Percentiles rank a stretch among this genome's conserved stretches.
Evolutionary conservation across 2,113 vertebrate genomes (phyloP).

Genomic region (Pyxicephalus adspersus): DNA sequence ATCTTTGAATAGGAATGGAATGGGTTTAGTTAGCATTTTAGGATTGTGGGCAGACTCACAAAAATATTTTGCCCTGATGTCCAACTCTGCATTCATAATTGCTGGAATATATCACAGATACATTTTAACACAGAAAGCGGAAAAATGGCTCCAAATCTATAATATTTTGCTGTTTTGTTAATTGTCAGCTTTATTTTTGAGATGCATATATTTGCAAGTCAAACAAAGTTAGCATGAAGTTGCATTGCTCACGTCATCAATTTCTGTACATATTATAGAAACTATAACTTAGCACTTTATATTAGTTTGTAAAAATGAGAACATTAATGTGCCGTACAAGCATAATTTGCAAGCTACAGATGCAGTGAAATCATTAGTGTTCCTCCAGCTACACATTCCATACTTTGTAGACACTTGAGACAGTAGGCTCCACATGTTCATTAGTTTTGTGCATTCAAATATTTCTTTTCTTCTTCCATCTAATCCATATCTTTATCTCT

Average conservation of each 20-base stretch:
- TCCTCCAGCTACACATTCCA: background rate
- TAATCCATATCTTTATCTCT: background rate
- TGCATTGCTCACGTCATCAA: too few species aligned
- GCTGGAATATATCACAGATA: too few species aligned
- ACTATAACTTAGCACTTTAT: background rate
- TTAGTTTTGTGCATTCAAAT: background rate
- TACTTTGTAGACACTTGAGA: background rate
- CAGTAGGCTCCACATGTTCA: background rate
- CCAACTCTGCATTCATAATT: too few species aligned
- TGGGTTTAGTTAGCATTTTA: too few species aligned
- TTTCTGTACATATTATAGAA: background rate
- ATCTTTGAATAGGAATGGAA: too few species aligned
- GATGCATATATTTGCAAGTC: too few species aligned
- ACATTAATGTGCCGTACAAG: constrained; percentile 11
- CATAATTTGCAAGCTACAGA: constrained; percentile 3
- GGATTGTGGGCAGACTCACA: too few species aligned
- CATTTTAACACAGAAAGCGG: background rate
- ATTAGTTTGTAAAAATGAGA: too few species aligned
- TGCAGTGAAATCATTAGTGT: constrained; percentile 14
- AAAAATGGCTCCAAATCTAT: background rate
- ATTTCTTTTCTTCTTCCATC: background rate
- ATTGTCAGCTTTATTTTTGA: too few species aligned
- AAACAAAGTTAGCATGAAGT: too few species aligned
- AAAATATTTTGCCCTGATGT: too few species aligned
- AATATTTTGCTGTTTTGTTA: background rate